These are phyloP conservation scores for Brienomyrus longianalis DNA, from an alignment of 2,113 vertebrate genomes.

Conservation along the genomic window DNA sequence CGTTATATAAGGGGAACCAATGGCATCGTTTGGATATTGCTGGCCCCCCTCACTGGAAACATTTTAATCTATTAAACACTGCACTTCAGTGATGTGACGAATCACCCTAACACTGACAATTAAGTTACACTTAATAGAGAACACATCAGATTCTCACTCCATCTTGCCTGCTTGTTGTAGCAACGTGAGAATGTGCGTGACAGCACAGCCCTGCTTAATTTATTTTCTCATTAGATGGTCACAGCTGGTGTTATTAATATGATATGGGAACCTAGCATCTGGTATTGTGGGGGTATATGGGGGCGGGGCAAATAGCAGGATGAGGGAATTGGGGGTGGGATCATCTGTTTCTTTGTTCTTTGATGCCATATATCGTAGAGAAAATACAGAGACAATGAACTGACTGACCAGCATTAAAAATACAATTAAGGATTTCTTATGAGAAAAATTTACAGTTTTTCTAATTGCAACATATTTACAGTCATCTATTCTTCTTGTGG, in stretches of 20 bases:
- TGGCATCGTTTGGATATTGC: conserved; percentile 40
- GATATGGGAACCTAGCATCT: background rate
- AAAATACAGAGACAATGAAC: background rate
- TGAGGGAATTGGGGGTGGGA: background rate
- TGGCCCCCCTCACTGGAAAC: conserved; percentile 30
- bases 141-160: background rate
- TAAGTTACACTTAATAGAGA: background rate
- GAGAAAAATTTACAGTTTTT: background rate
- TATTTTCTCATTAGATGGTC: background rate
- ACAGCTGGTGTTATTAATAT: background rate
- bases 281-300: background rate
- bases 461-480: background rate
- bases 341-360: background rate
- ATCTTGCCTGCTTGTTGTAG: background rate
- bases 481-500: background rate
- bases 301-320: background rate
- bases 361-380: background rate
- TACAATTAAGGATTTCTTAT: background rate
- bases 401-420: background rate
- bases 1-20: conserved; percentile 24
- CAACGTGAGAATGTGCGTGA: background rate
- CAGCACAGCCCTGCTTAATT: background rate
- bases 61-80: conserved; percentile 26
- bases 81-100: conserved; percentile 29
- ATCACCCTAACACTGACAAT: conserved; percentile 21